Evolutionary conservation across 1,140 invertebrate genomes (phyloP), one percentile per base, ranked within the genome.

Genomic region (Thaumetopoea pityocampa): DNA sequence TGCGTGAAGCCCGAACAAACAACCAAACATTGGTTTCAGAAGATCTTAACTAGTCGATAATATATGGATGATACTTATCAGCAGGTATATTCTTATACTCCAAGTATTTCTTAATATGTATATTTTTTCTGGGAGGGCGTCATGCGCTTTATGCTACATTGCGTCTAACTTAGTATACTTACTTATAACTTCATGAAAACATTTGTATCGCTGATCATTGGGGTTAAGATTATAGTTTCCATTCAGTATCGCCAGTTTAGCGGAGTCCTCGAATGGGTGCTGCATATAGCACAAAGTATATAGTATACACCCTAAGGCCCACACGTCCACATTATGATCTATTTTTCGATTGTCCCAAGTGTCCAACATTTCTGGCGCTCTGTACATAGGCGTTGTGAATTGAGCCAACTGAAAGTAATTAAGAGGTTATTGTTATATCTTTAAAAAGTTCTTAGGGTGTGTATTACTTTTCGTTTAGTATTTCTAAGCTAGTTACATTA

Each of bases 261-360:
- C 97, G 42, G 90, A 91, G 86, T 99, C 98, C 72, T 98, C 96
- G 85, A 98, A 99, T 5, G 98, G 98, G 89, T 99, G 98, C 49
- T 92, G 91, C 76, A 94, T 91, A 76, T 93, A 99, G 73, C 97
- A 97, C 5, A 99, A 83, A 15, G 93, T 90, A 81, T 96, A 99
- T 0, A 99, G 83, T 33, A 99, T 90, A 85, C 98, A 99, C 3
- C 98, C 98, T 10, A 99, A 85, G 2, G 98, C 97, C 98, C 98
- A 99, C 15, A 98, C 90, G 86, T 99, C 98, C 2, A 92, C 90
- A 8, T 93, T 90, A 45, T 92, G 88, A 18, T 95, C 94, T 46
- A 99, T 97, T 22, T 92, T 92, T 79, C 93, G 93, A 83, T 99
- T 99, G 67, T 93, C 96, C 93, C 99, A 99, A 0, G 97, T 95